Conservation (phyloP, 2,113 vertebrate genomes). For the Eidolon helvum region DNA sequence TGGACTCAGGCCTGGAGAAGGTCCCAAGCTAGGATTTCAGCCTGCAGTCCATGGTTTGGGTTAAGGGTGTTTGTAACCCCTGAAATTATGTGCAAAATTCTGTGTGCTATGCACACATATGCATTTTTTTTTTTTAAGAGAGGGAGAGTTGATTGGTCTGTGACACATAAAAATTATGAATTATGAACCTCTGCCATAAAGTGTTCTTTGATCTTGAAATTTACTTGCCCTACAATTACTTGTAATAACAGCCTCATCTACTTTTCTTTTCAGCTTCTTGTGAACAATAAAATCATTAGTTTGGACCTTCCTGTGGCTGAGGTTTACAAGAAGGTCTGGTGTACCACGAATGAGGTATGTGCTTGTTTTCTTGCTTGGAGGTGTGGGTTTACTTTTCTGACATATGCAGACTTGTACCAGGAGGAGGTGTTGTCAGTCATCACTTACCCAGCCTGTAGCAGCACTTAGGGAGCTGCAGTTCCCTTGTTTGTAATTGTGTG, state of each 20-base stretch:
- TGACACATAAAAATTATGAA: background rate
- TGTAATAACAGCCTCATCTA: background rate
- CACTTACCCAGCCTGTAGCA: accelerated
- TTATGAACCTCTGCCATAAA: background rate
- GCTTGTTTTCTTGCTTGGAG: background rate
- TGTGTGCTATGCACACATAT: background rate
- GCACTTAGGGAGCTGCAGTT: background rate
- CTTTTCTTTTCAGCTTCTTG: slow-evolving; percentile 89
- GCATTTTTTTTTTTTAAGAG: background rate
- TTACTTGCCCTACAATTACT: background rate
- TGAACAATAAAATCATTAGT: slow-evolving; percentile 99
- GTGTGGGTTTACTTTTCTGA: background rate
- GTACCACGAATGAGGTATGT: slow-evolving; percentile 97
- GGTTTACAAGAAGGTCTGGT: slow-evolving; percentile 99
- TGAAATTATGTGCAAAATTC: background rate
- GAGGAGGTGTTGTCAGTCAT: background rate
- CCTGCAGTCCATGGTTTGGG: background rate
- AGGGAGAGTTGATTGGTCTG: no score
- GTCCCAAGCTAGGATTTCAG: background rate
- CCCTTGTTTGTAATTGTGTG: background rate
- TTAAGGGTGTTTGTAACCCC: background rate
- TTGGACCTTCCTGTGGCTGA: slow-evolving; percentile 96
- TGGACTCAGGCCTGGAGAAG: background rate
- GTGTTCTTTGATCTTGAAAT: background rate
- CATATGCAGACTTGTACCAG: background rate